phyloP scores from a whole-genome alignment of 2,888 invertebrate genomes.

The Morpho achilles region DNA sequence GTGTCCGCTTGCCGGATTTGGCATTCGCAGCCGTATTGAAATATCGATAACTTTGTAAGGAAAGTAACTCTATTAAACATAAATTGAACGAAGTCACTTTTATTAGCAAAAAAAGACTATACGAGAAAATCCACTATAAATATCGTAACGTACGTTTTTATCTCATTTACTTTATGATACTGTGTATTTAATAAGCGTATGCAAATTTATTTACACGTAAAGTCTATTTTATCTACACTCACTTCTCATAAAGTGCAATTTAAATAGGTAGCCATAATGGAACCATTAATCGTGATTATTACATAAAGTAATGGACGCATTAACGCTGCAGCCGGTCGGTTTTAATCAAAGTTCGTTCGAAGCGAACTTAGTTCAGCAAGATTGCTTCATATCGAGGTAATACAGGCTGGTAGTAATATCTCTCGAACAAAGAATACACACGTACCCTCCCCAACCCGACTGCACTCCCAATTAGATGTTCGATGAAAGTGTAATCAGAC shows the following conservation, averaged over 20 bases:
- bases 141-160: not conserved
- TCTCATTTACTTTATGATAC: not conserved
- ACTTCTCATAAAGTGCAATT: slow-evolving; percentile 6
- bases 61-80: slow-evolving; percentile 11
- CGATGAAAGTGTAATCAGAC: slow-evolving; percentile 79
- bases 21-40: slow-evolving; percentile 16
- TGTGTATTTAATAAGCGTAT: slow-evolving; percentile 1
- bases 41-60: slow-evolving; percentile 16
- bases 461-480: slow-evolving; percentile 79
- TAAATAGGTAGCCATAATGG: slow-evolving; percentile 9
- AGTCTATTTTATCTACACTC: slow-evolving; percentile 9
- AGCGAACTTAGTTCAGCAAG: slow-evolving; percentile 58
- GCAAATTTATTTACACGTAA: not conserved
- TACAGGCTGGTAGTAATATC: slow-evolving; percentile 65
- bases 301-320: slow-evolving; percentile 26
- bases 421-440: slow-evolving; percentile 69
- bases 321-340: slow-evolving; percentile 51
- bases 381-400: slow-evolving; percentile 47
- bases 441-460: slow-evolving; percentile 52
- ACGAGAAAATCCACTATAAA: too few relatives aligned
- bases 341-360: slow-evolving; percentile 72
- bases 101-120: not conserved
- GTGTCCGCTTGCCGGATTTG: slow-evolving; percentile 21
- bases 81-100: not conserved
- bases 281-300: slow-evolving; percentile 13